Percentiles rank a stretch among this genome's conserved stretches.
These are phyloP conservation scores for Dallia pectoralis DNA, from an alignment of 2,797 vertebrate genomes.

Conservation along the genomic window DNA sequence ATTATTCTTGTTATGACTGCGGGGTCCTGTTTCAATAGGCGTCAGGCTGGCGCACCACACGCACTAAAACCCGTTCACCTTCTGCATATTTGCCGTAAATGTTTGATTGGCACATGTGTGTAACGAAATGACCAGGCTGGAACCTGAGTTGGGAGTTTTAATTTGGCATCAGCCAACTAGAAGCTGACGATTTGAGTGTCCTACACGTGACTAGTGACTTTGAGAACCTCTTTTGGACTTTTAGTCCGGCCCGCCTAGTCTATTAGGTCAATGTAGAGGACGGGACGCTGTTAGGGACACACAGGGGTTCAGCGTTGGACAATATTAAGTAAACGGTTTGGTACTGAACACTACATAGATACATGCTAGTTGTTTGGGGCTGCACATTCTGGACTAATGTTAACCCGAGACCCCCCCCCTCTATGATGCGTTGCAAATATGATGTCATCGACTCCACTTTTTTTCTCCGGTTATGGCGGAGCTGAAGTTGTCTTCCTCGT, in stretches of 20 bases:
- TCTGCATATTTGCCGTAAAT: conserved; percentile 45
- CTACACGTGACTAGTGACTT: conserved; percentile 45
- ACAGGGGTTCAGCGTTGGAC: conserved; percentile 23
- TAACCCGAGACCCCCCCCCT: conserved; percentile 16
- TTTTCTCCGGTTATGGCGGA: conserved; percentile 81
- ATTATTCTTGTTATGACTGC: conserved; percentile 63
- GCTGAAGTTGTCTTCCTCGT: conserved; percentile 74
- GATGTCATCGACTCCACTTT: conserved; percentile 79
- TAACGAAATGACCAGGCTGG: conserved; percentile 2
- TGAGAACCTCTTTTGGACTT: conserved; percentile 33
- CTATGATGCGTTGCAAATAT: conserved; percentile 67
- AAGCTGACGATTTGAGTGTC: conserved; percentile 20
- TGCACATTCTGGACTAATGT: conserved; percentile 13
- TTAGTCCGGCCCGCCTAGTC: not conserved
- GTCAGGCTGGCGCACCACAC: conserved; percentile 72
- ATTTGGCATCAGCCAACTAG: conserved; percentile 39
- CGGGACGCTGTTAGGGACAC: conserved; percentile 19
- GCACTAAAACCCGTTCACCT: conserved; percentile 56
- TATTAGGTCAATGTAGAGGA: conserved; percentile 10
- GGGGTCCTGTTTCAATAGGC: conserved; percentile 80
- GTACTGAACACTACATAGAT: not conserved
- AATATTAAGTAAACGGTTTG: not conserved
- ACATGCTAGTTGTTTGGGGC: not conserved
- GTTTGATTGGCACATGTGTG: conserved; percentile 40
- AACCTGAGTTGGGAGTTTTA: conserved; percentile 32